phyloP scores from a whole-genome alignment of 2,797 vertebrate genomes.

The Gymnodraco acuticeps region DNA sequence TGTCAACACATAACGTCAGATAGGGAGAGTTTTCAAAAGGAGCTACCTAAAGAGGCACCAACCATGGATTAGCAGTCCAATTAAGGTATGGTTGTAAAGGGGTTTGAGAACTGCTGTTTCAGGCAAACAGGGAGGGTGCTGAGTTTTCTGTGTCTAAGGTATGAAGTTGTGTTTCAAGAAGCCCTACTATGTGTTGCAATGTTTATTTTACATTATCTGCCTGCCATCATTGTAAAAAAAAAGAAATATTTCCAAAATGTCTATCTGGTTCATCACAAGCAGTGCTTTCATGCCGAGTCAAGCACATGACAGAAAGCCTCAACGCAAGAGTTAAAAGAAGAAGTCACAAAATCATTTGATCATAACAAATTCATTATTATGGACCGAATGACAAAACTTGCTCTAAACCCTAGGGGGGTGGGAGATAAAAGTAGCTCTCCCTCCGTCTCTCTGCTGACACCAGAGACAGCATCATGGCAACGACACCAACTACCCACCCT shows the following conservation, averaged over 20 bases:
- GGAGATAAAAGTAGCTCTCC: constrained; percentile 34
- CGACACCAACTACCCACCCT: constrained; percentile 29
- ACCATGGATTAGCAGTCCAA: background rate
- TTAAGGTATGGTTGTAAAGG: background rate
- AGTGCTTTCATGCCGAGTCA: background rate
- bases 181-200: background rate
- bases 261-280: constrained; percentile 12
- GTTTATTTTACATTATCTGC: background rate
- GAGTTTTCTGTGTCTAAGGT: background rate
- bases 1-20: constrained; percentile 3
- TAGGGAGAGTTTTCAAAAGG: background rate
- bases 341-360: constrained; percentile 2
- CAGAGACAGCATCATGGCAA: constrained; percentile 63
- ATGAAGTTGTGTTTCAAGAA: background rate
- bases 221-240: background rate
- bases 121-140: background rate
- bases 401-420: background rate
- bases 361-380: constrained; percentile 8
- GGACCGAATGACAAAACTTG: background rate
- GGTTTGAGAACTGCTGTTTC: background rate
- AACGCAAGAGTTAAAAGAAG: background rate
- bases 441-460: constrained; percentile 26
- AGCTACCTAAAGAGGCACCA: background rate
- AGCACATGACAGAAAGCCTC: constrained; percentile 1
- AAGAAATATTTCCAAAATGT: background rate